Percentiles rank a stretch among this genome's conserved stretches.
These are phyloP conservation scores for Saxicola maurus DNA, from an alignment of 2,797 vertebrate genomes.

Conservation along the genomic window DNA sequence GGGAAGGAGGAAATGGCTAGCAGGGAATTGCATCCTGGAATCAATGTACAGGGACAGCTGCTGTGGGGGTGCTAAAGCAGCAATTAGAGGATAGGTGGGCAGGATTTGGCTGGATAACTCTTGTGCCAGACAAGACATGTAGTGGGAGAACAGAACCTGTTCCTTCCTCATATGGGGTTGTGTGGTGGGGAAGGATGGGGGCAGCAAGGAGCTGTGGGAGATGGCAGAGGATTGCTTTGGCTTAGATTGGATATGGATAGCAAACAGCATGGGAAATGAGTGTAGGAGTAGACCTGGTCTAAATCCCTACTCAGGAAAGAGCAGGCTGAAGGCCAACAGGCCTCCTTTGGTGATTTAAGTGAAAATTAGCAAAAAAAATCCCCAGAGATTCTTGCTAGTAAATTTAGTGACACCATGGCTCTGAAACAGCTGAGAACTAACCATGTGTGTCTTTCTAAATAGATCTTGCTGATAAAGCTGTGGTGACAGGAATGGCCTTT, in stretches of 20 bases:
- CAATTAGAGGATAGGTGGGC: not conserved
- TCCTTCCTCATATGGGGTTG: accelerated
- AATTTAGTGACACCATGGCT: not conserved
- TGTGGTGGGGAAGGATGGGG: not conserved
- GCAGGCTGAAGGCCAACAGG: not conserved
- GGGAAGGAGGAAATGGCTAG: not conserved
- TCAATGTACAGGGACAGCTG: not conserved
- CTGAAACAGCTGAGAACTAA: not conserved
- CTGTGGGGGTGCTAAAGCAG: not conserved
- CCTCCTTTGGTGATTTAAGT: not conserved
- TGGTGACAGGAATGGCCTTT: not conserved
- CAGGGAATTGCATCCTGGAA: not conserved
- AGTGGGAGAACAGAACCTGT: not conserved
- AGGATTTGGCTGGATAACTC: not conserved
- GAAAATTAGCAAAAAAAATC: not conserved
- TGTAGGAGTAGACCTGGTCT: not conserved
- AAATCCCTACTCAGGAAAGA: not conserved
- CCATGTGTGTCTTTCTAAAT: not conserved
- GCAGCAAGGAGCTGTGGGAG: not conserved
- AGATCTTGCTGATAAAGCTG: not conserved
- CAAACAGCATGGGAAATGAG: not conserved
- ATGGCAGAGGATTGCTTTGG: not conserved
- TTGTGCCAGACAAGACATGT: not conserved
- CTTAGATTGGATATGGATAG: not conserved
- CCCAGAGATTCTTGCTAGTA: not conserved